A percentile compares a stretch with the other conserved stretches of the same genome.
Conservation (phyloP, 2,113 vertebrate species). For the Nestor notabilis region DNA sequence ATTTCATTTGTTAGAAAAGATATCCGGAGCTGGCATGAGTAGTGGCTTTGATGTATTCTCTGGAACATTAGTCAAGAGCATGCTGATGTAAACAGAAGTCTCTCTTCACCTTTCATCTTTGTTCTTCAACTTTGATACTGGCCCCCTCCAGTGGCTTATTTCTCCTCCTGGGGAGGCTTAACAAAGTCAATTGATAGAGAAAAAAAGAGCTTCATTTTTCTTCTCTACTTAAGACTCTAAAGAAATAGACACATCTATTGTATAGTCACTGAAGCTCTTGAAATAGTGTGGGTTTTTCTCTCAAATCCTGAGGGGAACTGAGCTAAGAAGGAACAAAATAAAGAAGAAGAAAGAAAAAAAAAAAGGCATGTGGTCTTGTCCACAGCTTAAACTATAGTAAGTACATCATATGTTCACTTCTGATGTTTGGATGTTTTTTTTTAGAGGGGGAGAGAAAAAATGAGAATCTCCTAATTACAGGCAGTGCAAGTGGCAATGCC, state of each 20-base stretch:
- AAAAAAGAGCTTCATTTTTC: not conserved
- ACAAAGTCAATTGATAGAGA: not conserved
- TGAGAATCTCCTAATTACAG: not conserved
- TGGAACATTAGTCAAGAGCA: slow-evolving; percentile 2
- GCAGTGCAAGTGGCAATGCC: not conserved
- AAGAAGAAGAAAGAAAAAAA: not conserved
- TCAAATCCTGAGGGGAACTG: not conserved
- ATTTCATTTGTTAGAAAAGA: not conserved
- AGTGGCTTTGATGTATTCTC: slow-evolving; percentile 22
- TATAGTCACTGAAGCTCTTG: not conserved
- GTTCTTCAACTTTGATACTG: slow-evolving; percentile 33
- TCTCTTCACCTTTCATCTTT: slow-evolving; percentile 50
- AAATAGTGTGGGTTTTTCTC: slow-evolving; percentile 6
- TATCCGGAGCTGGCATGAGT: not conserved
- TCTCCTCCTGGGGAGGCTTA: slow-evolving; percentile 31
- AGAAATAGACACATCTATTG: slow-evolving; percentile 10
- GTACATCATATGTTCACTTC: not conserved
- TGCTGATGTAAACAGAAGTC: slow-evolving; percentile 43
- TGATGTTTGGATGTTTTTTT: not conserved
- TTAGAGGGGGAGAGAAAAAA: not conserved
- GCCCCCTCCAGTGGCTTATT: slow-evolving; percentile 2
- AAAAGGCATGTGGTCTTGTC: not conserved
- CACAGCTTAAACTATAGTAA: not conserved
- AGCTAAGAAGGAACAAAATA: not conserved
- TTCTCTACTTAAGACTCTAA: not conserved